Base-by-base conservation (phyloP, 2,797 vertebrate species). In the Gallinago nigripennis region DNA sequence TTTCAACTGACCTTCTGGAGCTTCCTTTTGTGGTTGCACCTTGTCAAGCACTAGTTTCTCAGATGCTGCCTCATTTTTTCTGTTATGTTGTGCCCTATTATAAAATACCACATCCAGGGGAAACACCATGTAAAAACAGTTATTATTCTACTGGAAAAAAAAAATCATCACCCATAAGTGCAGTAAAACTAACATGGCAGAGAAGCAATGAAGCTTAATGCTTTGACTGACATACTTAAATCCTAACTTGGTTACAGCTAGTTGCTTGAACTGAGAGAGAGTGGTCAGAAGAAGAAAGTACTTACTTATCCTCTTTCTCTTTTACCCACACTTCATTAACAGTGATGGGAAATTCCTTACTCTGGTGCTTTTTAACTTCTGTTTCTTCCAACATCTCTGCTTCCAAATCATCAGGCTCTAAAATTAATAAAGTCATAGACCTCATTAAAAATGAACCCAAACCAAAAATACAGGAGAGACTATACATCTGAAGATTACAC, bases 381-480 rank as follows among this genome's bases (percentile, higher is more conserved):
- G 57, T 72, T 88, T 99, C 99, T 82, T 98, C 98, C 75, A 99
- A 97, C 84, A 98, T 51, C 95, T 99, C 95, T 12, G 97, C 98
- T 97, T 99, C 99, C 95, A 99, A 85, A 85, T 99, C 98, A 94
- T 98, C 98, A 93, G 97, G 95, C 87, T 98, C 98, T 99, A 92
- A 60, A 97, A 91, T 63, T 33, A 85, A 58, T 31, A 61, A 95
- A 92, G 56, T 30, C 18, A 86, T 61, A 85, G 33, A 72, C 6
- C 48, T 58, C 64, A 76, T 72, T 45, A 75, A 88, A 92, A 92
- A 72, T 41, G 0, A 81, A 84, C 57, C 30, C 8, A 6, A 75
- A 56, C 1, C 50, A 89, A 83, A 31, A 48, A 60, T 23, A 58
- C 12, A 60, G 24, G 11, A 46, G 6, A 39, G 13, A 37, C 25